Percentiles rank a stretch among this genome's conserved stretches.
These are phyloP conservation scores for Aythya baeri DNA, from an alignment of 2,113 vertebrate species.

Conservation along the genomic window DNA sequence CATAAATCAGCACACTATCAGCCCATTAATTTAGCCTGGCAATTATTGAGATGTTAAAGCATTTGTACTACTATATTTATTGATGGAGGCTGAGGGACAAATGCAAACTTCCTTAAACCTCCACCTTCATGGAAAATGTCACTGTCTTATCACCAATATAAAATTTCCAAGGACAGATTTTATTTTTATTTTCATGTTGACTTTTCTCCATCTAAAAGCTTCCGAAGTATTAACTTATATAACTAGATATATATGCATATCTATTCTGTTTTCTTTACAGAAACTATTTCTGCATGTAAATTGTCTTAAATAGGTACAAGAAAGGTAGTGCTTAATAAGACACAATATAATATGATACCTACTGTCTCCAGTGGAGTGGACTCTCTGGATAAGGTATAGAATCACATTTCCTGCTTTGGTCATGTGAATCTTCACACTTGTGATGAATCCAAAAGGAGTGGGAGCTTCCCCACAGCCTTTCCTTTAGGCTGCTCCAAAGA, in stretches of 20 bases:
- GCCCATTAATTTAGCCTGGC: conserved; percentile 62
- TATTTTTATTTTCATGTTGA: background rate
- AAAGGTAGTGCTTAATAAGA: background rate
- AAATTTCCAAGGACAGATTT: background rate
- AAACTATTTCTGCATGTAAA: background rate
- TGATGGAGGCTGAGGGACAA: conserved; percentile 27
- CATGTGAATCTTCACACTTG: background rate
- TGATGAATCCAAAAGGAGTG: background rate
- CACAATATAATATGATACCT: background rate
- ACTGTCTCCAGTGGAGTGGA: background rate
- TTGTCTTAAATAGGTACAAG: background rate
- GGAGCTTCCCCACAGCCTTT: background rate
- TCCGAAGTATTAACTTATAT: background rate
- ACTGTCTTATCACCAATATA: background rate
- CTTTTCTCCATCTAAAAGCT: background rate
- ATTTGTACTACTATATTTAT: conserved; percentile 56
- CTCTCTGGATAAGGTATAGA: background rate
- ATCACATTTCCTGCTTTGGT: background rate
- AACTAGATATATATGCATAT: background rate
- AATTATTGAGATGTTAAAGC: conserved; percentile 75
- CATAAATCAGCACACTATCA: conserved; percentile 73
- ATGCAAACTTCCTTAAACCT: conserved; percentile 18
- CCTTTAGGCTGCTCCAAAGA: background rate
- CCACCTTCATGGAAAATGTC: background rate
- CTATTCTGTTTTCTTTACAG: background rate